A percentile compares a stretch with the other conserved stretches of the same genome.
Evolutionary conservation across 2,888 invertebrate genomes (phyloP).

Genomic region (Ischnus inquisitorius): DNA sequence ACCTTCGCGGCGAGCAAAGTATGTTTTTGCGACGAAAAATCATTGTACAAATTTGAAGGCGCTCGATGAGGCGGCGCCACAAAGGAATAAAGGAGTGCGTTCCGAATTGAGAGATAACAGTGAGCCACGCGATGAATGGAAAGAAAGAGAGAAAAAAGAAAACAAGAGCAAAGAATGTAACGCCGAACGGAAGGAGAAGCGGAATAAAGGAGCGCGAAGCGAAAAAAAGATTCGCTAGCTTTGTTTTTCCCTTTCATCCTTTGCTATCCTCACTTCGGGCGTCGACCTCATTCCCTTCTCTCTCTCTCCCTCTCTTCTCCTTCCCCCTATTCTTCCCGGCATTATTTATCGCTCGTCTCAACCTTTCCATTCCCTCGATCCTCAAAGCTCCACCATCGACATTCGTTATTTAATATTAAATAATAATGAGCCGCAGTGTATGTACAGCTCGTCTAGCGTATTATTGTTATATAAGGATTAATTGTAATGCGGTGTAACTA

Average conservation of each 20-base stretch:
- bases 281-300: conserved; percentile 63
- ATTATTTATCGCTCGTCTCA: neutral
- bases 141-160: conserved; percentile 25
- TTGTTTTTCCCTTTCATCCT: conserved; percentile 69
- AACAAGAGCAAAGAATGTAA: conserved; percentile 16
- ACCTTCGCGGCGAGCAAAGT: neutral
- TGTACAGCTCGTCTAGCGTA: neutral
- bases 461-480: conserved; percentile 1
- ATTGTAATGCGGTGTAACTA: neutral
- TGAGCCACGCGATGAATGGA: conserved; percentile 42
- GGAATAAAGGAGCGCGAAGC: conserved; percentile 62
- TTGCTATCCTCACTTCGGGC: conserved; percentile 54
- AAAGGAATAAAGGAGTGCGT: conserved; percentile 10
- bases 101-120: conserved; percentile 26
- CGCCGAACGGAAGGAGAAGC: conserved; percentile 59
- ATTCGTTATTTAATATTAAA: conserved; percentile 53
- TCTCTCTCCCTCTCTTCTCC: conserved; percentile 38
- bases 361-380: neutral
- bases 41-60: neutral
- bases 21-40: neutral
- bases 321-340: neutral
- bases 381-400: neutral
- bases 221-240: conserved; percentile 48
- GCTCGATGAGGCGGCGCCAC: neutral
- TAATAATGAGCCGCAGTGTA: conserved; percentile 1